Conservation (phyloP, 2,797 vertebrate genomes). For the Sebastes steindachneri region DNA sequence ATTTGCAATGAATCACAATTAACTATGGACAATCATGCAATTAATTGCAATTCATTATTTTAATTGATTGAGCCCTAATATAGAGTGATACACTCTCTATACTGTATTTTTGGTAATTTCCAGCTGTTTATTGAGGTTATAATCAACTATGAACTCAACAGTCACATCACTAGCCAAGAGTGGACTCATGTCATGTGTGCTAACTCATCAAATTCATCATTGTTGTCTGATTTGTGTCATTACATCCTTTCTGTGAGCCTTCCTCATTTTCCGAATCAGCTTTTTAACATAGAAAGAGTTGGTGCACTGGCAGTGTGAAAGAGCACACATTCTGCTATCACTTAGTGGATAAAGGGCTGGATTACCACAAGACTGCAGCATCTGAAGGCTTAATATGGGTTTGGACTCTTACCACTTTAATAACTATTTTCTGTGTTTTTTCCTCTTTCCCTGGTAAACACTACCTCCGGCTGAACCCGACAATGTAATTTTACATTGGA, state of each 20-base stretch:
- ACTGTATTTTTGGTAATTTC: not conserved
- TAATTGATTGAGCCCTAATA: too few relatives aligned
- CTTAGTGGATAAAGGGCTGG: not conserved
- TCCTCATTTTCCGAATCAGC: slow-evolving; percentile 7
- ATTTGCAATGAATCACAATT: too few relatives aligned
- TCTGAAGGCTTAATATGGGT: not conserved
- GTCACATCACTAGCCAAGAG: not conserved
- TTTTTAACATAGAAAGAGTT: not conserved
- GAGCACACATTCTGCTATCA: not conserved
- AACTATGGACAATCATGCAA: too few relatives aligned
- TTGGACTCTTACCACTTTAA: slow-evolving; percentile 3
- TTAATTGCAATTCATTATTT: too few relatives aligned
- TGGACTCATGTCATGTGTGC: not conserved
- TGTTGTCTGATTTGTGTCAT: not conserved
- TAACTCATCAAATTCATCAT: not conserved
- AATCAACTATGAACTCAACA: not conserved
- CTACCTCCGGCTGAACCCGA: slow-evolving; percentile 20
- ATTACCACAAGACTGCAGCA: not conserved
- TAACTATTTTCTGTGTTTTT: not conserved
- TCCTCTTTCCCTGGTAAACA: slow-evolving; percentile 13
- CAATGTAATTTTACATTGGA: slow-evolving; percentile 56
- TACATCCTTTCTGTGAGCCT: not conserved
- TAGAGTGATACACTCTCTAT: not conserved
- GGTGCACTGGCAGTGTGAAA: not conserved
- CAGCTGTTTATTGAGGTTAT: not conserved